Conservation (phyloP, 2,113 vertebrate genomes). For the Apaloderma vittatum region DNA sequence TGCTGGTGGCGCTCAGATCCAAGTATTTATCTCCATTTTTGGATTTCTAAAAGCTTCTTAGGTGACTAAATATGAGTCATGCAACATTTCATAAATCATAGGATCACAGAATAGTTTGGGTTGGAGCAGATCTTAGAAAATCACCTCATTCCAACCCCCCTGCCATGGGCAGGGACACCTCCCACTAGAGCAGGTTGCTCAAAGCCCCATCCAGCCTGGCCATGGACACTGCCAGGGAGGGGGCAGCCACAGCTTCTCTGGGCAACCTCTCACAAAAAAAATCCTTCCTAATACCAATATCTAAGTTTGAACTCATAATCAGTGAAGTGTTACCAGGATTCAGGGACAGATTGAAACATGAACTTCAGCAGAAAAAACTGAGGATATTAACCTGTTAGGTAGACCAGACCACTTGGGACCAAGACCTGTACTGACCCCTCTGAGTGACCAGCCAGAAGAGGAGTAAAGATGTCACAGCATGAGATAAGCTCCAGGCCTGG, state of each 20-base stretch:
- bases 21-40: neutral
- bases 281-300: neutral
- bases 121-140: neutral
- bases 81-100: neutral
- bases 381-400: neutral
- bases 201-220: rapidly evolving
- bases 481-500: neutral
- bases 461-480: neutral
- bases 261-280: neutral
- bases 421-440: neutral
- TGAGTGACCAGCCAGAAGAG: neutral
- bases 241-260: neutral
- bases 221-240: neutral
- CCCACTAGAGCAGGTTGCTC: neutral
- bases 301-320: neutral
- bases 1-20: neutral
- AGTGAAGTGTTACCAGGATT: neutral
- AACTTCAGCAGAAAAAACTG: neutral
- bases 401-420: neutral
- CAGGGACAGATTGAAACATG: neutral
- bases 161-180: neutral
- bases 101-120: neutral
- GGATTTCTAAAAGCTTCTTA: neutral
- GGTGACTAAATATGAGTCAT: neutral
- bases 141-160: neutral